phyloP scores from a whole-genome alignment of 2,797 vertebrate genomes.

The Phylloscopus collybita region DNA sequence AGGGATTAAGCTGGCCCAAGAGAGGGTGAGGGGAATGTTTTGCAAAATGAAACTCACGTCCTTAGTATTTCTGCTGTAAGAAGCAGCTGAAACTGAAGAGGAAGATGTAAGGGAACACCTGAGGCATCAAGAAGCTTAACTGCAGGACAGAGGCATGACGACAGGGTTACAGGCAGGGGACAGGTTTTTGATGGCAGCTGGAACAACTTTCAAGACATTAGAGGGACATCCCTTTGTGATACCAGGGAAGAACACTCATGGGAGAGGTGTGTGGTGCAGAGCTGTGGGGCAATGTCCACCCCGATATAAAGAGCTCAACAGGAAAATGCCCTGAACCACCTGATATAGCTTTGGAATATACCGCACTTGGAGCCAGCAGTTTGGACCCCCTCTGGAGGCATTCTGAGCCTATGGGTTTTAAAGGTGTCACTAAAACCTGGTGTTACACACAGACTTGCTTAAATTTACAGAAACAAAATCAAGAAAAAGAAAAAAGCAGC shows the following conservation, averaged over 20 bases:
- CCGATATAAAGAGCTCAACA: neutral
- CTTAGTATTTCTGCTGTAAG: neutral
- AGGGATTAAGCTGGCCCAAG: neutral
- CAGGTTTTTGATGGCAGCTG: neutral
- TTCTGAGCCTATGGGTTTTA: neutral
- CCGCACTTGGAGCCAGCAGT: neutral
- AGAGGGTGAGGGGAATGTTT: too few relatives aligned
- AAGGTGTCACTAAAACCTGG: neutral
- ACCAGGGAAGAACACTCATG: neutral
- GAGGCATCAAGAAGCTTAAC: neutral
- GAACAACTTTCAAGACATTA: neutral
- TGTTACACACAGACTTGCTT: neutral
- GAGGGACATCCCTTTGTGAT: neutral
- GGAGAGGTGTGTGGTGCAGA: neutral
- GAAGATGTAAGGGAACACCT: neutral
- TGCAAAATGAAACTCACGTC: neutral
- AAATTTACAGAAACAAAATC: neutral
- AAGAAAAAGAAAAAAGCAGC: neutral
- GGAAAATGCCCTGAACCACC: neutral
- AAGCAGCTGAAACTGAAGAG: neutral
- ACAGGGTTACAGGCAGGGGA: neutral
- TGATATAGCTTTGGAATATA: neutral
- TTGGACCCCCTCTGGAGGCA: neutral
- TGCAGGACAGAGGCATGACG: accelerated
- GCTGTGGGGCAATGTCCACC: neutral